phyloP scores from a whole-genome alignment of 2,888 invertebrate species.

The Parochlus steinenii region DNA sequence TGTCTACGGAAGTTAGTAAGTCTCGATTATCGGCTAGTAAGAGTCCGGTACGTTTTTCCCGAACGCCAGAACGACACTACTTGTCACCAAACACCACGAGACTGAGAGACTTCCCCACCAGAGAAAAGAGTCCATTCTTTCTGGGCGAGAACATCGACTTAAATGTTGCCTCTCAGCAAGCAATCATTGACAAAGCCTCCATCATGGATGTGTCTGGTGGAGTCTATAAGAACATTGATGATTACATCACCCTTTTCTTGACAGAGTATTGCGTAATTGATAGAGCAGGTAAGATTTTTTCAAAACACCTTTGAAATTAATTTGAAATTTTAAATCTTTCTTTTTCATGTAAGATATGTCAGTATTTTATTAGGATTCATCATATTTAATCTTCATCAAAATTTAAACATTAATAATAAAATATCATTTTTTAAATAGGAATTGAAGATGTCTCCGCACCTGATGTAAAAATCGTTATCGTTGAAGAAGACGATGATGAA shows the following conservation, averaged over 20 bases:
- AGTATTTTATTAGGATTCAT: too few relatives aligned
- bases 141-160: conserved; percentile 26
- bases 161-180: conserved; percentile 27
- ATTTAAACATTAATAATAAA: too few relatives aligned
- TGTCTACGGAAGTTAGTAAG: too few relatives aligned
- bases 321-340: too few relatives aligned
- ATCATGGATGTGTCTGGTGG: conserved; percentile 32
- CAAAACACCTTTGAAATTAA: too few relatives aligned
- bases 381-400: too few relatives aligned
- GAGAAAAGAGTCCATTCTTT: conserved; percentile 30
- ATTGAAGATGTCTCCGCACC: conserved; percentile 10
- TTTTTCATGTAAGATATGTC: too few relatives aligned
- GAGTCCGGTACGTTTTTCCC: background rate
- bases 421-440: too few relatives aligned
- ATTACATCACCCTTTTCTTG: conserved; percentile 15
- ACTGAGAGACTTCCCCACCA: conserved; percentile 2
- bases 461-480: conserved; percentile 5
- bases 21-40: too few relatives aligned
- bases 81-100: conserved; percentile 3
- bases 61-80: conserved; percentile 7
- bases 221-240: conserved; percentile 31
- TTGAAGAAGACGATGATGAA: conserved; percentile 16
- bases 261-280: conserved; percentile 11
- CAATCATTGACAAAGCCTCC: conserved; percentile 30
- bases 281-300: conserved; percentile 8